A percentile compares a stretch with the other conserved stretches of the same genome.
Evolutionary conservation across 2,113 vertebrate species (phyloP).

Genomic region (Labeo catla): DNA sequence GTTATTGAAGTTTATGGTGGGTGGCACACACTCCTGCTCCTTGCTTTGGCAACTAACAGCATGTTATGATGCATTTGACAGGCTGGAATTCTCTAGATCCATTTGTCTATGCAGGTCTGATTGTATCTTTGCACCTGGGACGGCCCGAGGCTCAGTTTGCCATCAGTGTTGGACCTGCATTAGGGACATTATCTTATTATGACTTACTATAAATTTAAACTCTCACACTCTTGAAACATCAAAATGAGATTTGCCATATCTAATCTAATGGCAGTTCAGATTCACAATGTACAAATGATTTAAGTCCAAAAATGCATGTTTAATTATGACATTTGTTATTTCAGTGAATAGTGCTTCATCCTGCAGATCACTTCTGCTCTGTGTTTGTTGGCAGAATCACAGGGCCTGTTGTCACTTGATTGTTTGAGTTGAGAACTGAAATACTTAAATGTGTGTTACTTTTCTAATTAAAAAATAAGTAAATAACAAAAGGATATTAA

Average conservation of each 20-base stretch:
- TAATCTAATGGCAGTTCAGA: not conserved
- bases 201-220: not conserved
- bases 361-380: not conserved
- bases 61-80: not conserved
- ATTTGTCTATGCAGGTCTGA: constrained; percentile 27
- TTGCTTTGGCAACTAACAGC: not conserved
- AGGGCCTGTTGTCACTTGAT: not conserved
- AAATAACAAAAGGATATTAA: too few species aligned
- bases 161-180: not conserved
- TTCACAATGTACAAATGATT: not conserved
- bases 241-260: not conserved
- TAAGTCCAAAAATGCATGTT: not conserved
- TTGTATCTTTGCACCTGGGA: constrained; percentile 40
- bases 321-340: not conserved
- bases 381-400: not conserved
- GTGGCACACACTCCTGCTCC: not conserved
- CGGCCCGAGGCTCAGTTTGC: not conserved
- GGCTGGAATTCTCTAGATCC: constrained; percentile 7
- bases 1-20: not conserved
- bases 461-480: not conserved
- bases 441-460: not conserved
- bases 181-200: not conserved
- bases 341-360: not conserved
- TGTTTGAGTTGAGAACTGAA: not conserved
- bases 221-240: not conserved